Conservation (phyloP, 2,113 vertebrate species). For the Mohoua ochrocephala region DNA sequence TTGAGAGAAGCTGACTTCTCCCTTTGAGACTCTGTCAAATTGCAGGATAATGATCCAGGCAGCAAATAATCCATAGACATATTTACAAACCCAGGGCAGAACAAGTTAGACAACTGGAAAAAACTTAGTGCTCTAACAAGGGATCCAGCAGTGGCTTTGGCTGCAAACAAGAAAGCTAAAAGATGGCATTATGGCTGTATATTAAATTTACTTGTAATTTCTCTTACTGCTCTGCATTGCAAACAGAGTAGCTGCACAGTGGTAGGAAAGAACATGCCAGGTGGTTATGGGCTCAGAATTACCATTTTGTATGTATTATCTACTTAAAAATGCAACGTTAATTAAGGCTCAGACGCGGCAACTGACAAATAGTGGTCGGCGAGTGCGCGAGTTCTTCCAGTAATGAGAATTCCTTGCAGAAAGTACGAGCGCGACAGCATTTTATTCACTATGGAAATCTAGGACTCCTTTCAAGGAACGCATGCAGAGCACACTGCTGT, state of each 20-base stretch:
- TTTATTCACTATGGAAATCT: constrained; percentile 3
- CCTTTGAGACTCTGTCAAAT: not conserved
- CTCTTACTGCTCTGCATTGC: constrained; percentile 18
- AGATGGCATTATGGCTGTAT: not conserved
- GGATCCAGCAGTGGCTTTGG: not conserved
- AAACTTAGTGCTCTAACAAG: constrained; percentile 16
- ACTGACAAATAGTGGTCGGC: not conserved
- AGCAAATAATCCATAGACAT: not conserved
- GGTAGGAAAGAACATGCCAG: constrained; percentile 1
- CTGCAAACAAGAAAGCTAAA: not conserved
- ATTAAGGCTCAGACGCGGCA: not conserved
- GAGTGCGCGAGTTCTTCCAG: not conserved
- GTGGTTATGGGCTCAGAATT: constrained; percentile 27
- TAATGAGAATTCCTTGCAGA: constrained; percentile 10
- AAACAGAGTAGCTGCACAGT: constrained; percentile 17
- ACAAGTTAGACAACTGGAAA: not conserved
- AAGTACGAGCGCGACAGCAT: not conserved
- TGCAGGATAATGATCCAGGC: not conserved
- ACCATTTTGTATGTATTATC: constrained; percentile 22
- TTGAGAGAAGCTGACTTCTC: not conserved
- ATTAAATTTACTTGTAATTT: constrained; percentile 37
- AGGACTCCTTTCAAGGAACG: not conserved
- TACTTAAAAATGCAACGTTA: constrained; percentile 22
- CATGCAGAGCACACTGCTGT: not conserved
- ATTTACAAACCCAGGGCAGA: constrained; percentile 8